phyloP scores from a whole-genome alignment of 2,888 invertebrate species.

The Tipula lateralis region DNA sequence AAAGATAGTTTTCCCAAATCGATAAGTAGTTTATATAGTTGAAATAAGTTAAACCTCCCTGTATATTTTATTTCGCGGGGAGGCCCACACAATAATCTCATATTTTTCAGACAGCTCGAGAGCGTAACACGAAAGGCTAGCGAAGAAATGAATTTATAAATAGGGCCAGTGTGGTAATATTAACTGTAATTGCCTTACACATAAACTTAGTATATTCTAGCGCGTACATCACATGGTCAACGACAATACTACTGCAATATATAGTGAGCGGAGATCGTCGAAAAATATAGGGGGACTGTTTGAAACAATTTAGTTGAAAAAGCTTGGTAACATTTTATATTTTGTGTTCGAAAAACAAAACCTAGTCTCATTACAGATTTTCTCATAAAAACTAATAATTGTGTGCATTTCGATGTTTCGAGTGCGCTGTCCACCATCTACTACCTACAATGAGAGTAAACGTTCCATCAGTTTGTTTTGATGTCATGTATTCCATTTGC shows the following conservation, averaged over 20 bases:
- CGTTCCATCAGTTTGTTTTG: background rate
- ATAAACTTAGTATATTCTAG: conserved; percentile 5
- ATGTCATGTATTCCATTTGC: background rate
- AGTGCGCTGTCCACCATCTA: background rate
- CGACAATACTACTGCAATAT: background rate
- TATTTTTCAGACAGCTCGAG: background rate
- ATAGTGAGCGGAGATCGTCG: background rate
- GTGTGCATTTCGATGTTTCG: background rate
- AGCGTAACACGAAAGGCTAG: background rate
- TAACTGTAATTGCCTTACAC: background rate
- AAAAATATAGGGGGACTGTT: background rate
- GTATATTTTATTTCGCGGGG: background rate
- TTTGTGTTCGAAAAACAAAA: conserved; percentile 24
- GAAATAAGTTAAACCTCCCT: conserved; percentile 3
- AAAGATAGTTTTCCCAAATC: background rate
- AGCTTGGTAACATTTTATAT: conserved; percentile 9
- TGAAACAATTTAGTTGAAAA: background rate
- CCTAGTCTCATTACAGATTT: conserved; percentile 24
- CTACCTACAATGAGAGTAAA: background rate
- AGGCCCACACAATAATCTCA: background rate
- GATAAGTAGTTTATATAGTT: background rate
- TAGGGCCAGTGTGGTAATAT: background rate
- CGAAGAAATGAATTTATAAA: background rate
- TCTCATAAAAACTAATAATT: background rate
- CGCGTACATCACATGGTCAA: background rate